phyloP scores from a whole-genome alignment of 2,888 invertebrate genomes.

The Hylaea fasciaria region DNA sequence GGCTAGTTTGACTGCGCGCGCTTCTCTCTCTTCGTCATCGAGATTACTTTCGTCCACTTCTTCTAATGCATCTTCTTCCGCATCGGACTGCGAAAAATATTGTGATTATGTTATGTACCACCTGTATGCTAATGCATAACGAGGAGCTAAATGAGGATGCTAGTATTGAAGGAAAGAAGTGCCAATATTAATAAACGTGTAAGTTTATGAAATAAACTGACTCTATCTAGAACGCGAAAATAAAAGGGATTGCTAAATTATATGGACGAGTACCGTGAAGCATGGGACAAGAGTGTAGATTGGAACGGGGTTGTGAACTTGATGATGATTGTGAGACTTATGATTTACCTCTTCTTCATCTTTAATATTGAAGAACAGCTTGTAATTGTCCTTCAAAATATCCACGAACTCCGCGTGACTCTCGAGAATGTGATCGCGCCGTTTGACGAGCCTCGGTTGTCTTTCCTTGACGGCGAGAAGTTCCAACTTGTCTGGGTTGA shows the following conservation, averaged over 20 bases:
- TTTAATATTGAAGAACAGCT: slow-evolving; percentile 87
- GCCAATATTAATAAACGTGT: too few species aligned
- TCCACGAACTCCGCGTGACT: slow-evolving; percentile 85
- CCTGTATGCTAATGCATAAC: too few species aligned
- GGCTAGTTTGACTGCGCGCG: slow-evolving; percentile 58
- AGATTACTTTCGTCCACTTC: slow-evolving; percentile 73
- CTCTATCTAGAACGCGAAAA: too few species aligned
- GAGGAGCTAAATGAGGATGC: too few species aligned
- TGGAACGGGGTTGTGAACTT: too few species aligned
- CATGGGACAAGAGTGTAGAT: too few species aligned
- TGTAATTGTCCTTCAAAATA: slow-evolving; percentile 87
- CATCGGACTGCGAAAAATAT: slow-evolving; percentile 52
- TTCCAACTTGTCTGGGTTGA: slow-evolving; percentile 71
- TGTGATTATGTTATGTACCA: too few species aligned
- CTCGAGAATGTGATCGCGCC: slow-evolving; percentile 68
- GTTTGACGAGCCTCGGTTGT: slow-evolving; percentile 78
- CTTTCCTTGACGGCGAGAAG: slow-evolving; percentile 85
- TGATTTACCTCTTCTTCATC: slow-evolving; percentile 75
- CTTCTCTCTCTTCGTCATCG: slow-evolving; percentile 74
- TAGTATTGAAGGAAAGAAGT: too few species aligned
- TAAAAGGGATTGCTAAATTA: too few species aligned
- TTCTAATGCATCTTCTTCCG: slow-evolving; percentile 68
- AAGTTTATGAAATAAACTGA: too few species aligned
- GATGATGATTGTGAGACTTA: background rate
- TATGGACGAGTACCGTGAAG: too few species aligned